Base-by-base conservation (phyloP, 37 sponge, comb jelly and placozoan genomes). In the Aphrocallistes beatrix region DNA sequence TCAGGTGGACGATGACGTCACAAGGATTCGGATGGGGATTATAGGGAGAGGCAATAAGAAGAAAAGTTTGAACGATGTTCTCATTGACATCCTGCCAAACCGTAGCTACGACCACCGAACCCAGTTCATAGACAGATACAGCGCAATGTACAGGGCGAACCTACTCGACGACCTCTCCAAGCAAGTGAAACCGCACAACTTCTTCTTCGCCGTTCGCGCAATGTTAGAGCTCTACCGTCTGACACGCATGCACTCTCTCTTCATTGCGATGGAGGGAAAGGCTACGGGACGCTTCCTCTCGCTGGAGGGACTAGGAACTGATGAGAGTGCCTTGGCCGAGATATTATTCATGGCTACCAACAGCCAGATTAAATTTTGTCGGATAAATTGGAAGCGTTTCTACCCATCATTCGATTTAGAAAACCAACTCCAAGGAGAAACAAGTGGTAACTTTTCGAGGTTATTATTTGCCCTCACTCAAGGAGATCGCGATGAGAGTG, bases 241-340 rank as follows among this genome's bases (percentile, higher is more conserved):
- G 75, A 60, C 75, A 25, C 25, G 75, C 25, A 8, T 60, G 32
- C 75, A 13, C 17, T 60, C 75, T 19, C 17, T 13, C 6, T 60
- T 60, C 75, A 60, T 60, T 28, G 75, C 75, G 8, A 60, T 60
- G 75, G 75, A 60, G 34, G 75, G 75, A 1, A 60, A 60, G 75
- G 75, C 75, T 3, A 60, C 75, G 6, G 75, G 75, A 3, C 75
- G 75, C 32, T 60, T 60, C 75, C 75, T 60, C 17, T 60, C 75
- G 32, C 34, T 60, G 6, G 75, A 60, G 34, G 75, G 75, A 6
- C 32, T 60, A 3, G 75, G 75, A 30, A 60, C 75, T 6, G 75
- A 60, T 13, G 75, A 60, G 75, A 28, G 3, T 8, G 75, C 75
- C 34, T 30, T 60, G 6, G 75, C 75, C 3, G 75, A 60, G 75